Percentiles rank a stretch among this genome's conserved stretches.
phyloP scores from a whole-genome alignment of 2,888 invertebrate species.

The Hypomecis atomaria region DNA sequence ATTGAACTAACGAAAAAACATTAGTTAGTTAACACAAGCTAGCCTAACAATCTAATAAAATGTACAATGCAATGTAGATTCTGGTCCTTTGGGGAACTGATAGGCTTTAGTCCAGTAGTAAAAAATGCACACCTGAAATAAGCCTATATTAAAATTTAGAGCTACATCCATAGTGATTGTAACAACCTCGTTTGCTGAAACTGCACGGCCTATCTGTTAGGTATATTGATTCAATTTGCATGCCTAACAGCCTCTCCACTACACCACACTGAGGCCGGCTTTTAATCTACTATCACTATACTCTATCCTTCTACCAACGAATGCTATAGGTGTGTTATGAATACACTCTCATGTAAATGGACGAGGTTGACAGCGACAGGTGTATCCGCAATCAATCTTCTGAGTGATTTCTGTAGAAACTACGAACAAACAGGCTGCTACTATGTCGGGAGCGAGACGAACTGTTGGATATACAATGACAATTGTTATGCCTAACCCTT shows the following conservation, averaged over 20 bases:
- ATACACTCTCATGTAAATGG: slow-evolving; percentile 38
- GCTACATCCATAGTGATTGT: no score
- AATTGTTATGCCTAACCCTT: slow-evolving; percentile 21
- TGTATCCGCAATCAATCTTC: slow-evolving; percentile 52
- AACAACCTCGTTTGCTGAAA: no score
- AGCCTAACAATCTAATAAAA: no score
- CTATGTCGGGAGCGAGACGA: slow-evolving; percentile 5
- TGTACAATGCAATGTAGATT: no score
- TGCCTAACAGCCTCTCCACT: slow-evolving; percentile 4
- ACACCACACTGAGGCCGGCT: neutral
- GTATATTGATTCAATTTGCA: slow-evolving; percentile 12
- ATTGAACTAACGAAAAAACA: no score
- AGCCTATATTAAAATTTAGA: no score
- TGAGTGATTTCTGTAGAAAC: slow-evolving; percentile 30
- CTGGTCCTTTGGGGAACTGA: no score
- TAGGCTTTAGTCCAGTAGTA: no score
- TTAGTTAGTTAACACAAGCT: no score
- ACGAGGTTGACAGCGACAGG: slow-evolving; percentile 41
- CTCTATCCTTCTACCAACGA: neutral
- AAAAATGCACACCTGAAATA: no score
- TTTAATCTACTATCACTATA: slow-evolving; percentile 9
- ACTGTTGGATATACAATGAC: slow-evolving; percentile 23
- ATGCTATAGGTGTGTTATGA: slow-evolving; percentile 8
- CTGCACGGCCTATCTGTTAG: no score
- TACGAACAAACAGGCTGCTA: slow-evolving; percentile 23